A percentile compares a stretch with the other conserved stretches of the same genome.
Evolutionary conservation across 1,140 invertebrate species (phyloP).

Genomic region (Lucilia cuprina): DNA sequence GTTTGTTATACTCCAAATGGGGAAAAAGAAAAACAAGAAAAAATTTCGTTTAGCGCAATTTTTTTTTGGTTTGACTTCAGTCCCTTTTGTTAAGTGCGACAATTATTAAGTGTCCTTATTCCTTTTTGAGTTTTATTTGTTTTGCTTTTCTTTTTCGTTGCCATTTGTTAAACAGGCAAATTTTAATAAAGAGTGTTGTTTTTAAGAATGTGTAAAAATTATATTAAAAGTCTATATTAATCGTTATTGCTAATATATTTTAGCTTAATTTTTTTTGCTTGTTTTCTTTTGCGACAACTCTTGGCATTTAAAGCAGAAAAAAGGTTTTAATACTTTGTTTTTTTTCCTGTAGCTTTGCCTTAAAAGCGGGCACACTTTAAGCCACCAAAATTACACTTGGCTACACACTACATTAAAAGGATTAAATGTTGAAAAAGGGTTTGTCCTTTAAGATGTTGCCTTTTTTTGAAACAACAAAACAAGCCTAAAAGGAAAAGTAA

Average conservation of each 20-base stretch:
- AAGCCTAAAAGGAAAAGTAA: not conserved
- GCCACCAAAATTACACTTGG: constrained; percentile 30
- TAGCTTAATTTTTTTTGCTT: not conserved
- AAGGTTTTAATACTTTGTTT: not conserved
- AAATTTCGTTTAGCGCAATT: not conserved
- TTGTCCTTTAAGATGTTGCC: not conserved
- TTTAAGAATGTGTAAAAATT: constrained; percentile 19
- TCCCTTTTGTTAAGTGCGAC: constrained; percentile 26
- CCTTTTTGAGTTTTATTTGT: not conserved
- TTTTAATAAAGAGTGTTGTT: not conserved
- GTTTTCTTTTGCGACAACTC: too few species aligned
- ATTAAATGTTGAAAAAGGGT: constrained; percentile 19
- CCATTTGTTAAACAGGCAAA: constrained; percentile 15
- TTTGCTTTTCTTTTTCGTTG: not conserved
- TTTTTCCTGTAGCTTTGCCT: not conserved
- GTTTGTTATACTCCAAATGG: not conserved
- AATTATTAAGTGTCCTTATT: constrained; percentile 31
- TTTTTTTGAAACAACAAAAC: not conserved
- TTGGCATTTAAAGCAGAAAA: too few species aligned
- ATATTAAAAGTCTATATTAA: constrained; percentile 29
- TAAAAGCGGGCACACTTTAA: not conserved
- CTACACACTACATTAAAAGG: constrained; percentile 21
- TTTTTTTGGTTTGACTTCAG: not conserved
- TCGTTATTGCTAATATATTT: constrained; percentile 28
- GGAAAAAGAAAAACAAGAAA: not conserved